Evolutionary conservation across 2,797 vertebrate species (phyloP).

Genomic region (Cryptoprocta ferox): DNA sequence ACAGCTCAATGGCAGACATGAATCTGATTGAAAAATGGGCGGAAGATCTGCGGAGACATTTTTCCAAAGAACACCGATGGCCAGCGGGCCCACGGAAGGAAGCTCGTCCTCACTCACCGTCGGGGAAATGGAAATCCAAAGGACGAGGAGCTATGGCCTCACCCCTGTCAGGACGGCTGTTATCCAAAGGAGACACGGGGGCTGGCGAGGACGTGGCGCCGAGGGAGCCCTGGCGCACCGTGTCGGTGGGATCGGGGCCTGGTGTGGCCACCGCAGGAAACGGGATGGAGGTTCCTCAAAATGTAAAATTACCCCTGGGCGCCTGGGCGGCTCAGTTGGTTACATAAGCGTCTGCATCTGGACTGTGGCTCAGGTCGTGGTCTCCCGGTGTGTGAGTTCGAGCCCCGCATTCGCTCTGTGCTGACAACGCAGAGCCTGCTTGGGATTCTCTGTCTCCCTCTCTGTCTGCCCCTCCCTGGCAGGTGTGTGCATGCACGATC

Average conservation of each 20-base stretch:
- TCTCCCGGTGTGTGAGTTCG: too few relatives aligned
- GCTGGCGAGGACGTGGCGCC: not conserved
- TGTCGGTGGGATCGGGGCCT: accelerated
- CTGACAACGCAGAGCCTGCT: too few relatives aligned
- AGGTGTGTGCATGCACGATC: too few relatives aligned
- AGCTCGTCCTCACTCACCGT: not conserved
- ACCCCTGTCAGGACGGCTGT: not conserved
- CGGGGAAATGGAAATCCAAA: not conserved
- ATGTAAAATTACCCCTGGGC: not conserved
- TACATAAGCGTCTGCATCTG: too few relatives aligned
- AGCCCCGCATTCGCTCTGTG: too few relatives aligned
- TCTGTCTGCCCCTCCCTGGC: too few relatives aligned
- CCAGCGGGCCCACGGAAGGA: not conserved
- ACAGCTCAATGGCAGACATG: not conserved
- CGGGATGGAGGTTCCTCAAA: not conserved
- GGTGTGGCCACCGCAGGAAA: not conserved
- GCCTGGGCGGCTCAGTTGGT: too few relatives aligned
- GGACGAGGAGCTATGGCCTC: accelerated
- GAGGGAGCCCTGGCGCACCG: not conserved
- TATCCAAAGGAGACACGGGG: too few relatives aligned
- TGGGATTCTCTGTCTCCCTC: too few relatives aligned
- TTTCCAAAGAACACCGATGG: not conserved
- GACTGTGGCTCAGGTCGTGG: too few relatives aligned
- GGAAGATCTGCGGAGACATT: too few relatives aligned
- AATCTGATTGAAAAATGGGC: not conserved